Base-by-base conservation (phyloP, 2,797 vertebrate species). In the Rhadinocentrus ornatus region DNA sequence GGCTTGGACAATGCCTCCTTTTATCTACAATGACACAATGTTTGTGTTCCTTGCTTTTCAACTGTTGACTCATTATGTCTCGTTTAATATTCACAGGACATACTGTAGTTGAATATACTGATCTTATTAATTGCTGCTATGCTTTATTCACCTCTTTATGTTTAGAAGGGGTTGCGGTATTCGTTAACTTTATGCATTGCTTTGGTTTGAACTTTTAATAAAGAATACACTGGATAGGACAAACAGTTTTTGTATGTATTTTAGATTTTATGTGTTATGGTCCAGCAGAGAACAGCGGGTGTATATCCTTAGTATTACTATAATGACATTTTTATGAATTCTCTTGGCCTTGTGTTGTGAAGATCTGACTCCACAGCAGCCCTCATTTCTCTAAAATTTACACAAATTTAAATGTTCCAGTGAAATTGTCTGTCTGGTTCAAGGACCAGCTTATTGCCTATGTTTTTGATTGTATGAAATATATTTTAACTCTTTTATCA, bases 21-120 rank as follows among this genome's bases (percentile, higher is more conserved):
- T 75, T 31, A 26, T 10, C 3, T 50, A 56, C 27, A 26, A 53
- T 54, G n/a, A 55, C 24, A 52, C 32, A 18, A 16, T 71, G 39
- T 62, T 65, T 68, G 18, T 62, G 29, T 59, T 81, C 53, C 41
- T 70, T 53, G 32, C 26, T 32, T 62, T 54, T 69, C 4, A 18
- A 22, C 29, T 3, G 44, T 63, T 48, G 16, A 37, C 11, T 62
- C 48, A 57, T 52, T 37, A 44, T 41, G 22, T 63, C 31, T 11
- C 0, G 11, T 16, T n/a, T 32, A 18, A 46, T 2, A 44, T 13
- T 12, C 3, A 44, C 8, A 32, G 29, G 12, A 34, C 6, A 32
- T 12, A 52, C 4, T 24, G 48, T 24, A 26, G 22, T 22, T 52
- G 22, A 52, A 11, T 12, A 26, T 6, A 26, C 22, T 52, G 10